Conservation (phyloP, 2,797 vertebrate genomes). For the Chrysocyon brachyurus region DNA sequence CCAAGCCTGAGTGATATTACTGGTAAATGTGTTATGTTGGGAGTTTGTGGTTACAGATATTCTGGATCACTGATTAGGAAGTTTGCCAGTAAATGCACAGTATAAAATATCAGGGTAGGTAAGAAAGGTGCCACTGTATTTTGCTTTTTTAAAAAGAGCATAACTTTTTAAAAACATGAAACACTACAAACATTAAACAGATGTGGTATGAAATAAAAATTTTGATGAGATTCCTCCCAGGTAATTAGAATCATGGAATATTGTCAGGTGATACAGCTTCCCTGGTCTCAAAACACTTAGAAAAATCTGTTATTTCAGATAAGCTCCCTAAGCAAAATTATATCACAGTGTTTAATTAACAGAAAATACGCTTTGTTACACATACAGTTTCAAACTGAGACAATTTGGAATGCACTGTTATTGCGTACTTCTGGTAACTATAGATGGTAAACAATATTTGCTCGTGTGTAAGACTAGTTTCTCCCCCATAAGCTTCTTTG, state of each 20-base stretch:
- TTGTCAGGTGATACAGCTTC: background rate
- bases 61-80: background rate
- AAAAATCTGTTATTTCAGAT: conserved; percentile 10
- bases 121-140: background rate
- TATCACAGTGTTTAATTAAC: background rate
- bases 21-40: background rate
- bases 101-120: background rate
- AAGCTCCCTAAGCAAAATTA: background rate
- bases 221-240: background rate
- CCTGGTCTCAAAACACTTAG: background rate
- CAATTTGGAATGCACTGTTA: background rate
- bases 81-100: background rate
- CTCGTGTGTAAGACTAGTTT: background rate
- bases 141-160: background rate
- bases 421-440: background rate
- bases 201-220: background rate
- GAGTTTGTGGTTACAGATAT: background rate
- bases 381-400: background rate
- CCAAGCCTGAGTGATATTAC: background rate
- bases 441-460: background rate
- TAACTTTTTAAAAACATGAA: background rate
- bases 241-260: conserved; percentile 54
- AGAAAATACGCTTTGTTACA: background rate
- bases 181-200: conserved; percentile 7
- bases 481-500: background rate